Evolutionary conservation across 2,113 vertebrate genomes (phyloP).

Genomic region (Willisornis vidua): DNA sequence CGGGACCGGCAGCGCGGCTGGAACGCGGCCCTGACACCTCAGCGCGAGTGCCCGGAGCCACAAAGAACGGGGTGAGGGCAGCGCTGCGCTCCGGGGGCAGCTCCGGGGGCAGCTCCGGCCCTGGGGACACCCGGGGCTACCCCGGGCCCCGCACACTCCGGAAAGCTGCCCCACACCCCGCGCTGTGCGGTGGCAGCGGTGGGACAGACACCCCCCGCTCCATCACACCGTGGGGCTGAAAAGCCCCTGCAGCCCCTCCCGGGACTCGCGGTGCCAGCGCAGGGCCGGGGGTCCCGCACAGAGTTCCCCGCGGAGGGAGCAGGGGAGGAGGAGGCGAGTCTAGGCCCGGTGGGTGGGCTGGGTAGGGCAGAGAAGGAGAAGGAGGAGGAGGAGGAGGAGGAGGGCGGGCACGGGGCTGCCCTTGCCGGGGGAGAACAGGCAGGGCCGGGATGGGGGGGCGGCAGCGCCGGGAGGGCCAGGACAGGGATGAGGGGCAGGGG

Average conservation of each 20-base stretch:
- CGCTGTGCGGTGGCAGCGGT: accelerated
- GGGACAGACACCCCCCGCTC: neutral
- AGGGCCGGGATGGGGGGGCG: neutral
- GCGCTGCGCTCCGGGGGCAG: neutral
- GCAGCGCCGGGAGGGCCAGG: no score
- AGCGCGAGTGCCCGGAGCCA: neutral
- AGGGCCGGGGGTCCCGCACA: neutral
- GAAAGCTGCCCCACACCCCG: neutral
- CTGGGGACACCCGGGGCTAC: accelerated
- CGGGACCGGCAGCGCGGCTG: neutral
- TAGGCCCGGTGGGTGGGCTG: neutral
- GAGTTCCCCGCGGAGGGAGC: accelerated
- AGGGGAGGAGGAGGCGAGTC: accelerated
- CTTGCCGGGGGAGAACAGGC: neutral
- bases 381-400: no score
- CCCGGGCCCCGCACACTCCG: accelerated
- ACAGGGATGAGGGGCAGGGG: no score
- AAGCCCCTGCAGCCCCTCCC: neutral
- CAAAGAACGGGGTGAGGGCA: neutral
- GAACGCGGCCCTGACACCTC: neutral
- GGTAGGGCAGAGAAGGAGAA: no score
- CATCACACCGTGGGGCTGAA: accelerated
- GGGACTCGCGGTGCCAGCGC: neutral
- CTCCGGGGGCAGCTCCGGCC: no score
- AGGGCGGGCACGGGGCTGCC: neutral